Base-by-base conservation (phyloP, 2,888 invertebrate genomes). In the Brachyptera risi region DNA sequence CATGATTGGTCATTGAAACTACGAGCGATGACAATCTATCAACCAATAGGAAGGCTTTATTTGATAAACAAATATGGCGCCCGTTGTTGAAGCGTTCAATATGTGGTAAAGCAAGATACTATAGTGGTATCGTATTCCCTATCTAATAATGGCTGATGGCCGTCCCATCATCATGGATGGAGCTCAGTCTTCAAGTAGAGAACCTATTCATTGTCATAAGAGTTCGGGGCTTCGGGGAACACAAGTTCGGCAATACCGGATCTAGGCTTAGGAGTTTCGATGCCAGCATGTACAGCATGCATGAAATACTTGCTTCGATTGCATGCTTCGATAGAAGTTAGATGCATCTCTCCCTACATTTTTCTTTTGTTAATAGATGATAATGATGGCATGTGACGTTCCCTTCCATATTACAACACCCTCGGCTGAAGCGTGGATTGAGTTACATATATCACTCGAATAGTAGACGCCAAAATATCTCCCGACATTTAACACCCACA, bases 41-140 rank as follows among this genome's bases (percentile, higher is more conserved):
- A 35, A 35, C 54, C 54, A 54, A 54, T 54, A 35, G 27, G 31
- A 21, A 35, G 54, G 17, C 54, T 37, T 11, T 7, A 21, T 37
- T 54, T 37, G 7, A 21, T 37, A 9, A 54, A 21, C 54, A 37
- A 54, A 23, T 54, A 54, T 54, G 54, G 54, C 37, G 54, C n/a
- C 37, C 21, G 11, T 3, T 2, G 38, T 42, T 17, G 19, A n/a
- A n/a, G n/a, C n/a, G 44, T 11, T 44, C 4, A 44, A 44, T 44
- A 11, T 44, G 44, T 50, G 24, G 50, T 51, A 17, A 35, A 54
- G 50, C 17, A 3, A 17, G 19, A 51, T 31, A 50, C 50, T 15
- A 31, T 26, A 31, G 50, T 13, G 40, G 40, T 38, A 17, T 38
- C 40, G 13, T 4, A 38, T 38, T 3, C 40, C 40, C 40, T 13